Percentiles rank a stretch among this genome's conserved stretches.
phyloP scores from a whole-genome alignment of 2,888 invertebrate genomes.

The Drosophila cognata region DNA sequence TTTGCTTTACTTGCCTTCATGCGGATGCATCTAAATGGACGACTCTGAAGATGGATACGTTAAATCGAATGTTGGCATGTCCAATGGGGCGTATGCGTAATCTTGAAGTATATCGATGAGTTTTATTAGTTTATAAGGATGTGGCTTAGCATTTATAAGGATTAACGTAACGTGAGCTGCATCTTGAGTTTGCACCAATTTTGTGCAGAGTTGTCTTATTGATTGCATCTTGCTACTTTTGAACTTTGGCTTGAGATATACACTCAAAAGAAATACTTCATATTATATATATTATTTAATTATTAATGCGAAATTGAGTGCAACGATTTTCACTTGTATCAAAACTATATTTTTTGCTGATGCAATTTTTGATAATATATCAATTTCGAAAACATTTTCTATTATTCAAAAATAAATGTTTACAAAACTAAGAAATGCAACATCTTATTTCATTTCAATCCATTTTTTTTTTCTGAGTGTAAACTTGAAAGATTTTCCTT shows the following conservation, averaged over 20 bases:
- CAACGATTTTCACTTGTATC: neutral
- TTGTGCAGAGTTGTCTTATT: neutral
- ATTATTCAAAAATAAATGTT: neutral
- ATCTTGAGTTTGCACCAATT: neutral
- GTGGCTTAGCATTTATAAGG: neutral
- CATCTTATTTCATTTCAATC: neutral
- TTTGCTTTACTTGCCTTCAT: neutral
- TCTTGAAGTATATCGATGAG: neutral
- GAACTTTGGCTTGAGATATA: neutral
- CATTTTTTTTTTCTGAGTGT: neutral
- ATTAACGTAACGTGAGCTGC: neutral
- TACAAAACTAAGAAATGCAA: neutral
- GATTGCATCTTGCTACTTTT: neutral
- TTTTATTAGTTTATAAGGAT: neutral
- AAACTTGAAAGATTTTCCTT: neutral
- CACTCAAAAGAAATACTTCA: neutral
- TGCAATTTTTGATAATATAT: neutral
- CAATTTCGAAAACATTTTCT: neutral
- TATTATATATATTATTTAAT: neutral
- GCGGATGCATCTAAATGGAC: conserved; percentile 1
- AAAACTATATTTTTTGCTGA: neutral
- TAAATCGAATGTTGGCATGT: conserved; percentile 6
- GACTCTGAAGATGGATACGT: neutral
- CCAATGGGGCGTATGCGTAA: conserved; percentile 41
- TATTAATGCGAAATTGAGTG: neutral